Percentiles rank a stretch among this genome's conserved stretches.
Conservation (phyloP, 1,140 invertebrate genomes). For the Nephila pilipes region DNA sequence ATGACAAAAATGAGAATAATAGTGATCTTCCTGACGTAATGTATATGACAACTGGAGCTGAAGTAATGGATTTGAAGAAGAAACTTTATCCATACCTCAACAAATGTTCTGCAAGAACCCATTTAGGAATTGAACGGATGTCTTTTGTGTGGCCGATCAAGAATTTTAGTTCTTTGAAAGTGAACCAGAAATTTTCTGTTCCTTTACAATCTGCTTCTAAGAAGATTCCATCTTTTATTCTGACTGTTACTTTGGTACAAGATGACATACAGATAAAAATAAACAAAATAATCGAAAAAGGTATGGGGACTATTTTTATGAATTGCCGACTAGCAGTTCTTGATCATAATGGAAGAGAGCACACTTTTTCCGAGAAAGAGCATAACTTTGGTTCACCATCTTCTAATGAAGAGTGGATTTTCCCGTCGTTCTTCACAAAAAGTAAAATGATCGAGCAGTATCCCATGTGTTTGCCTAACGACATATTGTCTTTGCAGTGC, state of each 20-base stretch:
- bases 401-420: neutral
- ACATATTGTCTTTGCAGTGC: neutral
- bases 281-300: neutral
- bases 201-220: neutral
- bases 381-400: neutral
- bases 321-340: neutral
- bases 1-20: neutral
- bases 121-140: neutral
- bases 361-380: neutral
- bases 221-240: neutral
- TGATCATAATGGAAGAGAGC: neutral
- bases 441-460: neutral
- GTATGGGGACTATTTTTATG: neutral
- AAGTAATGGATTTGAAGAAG: slow-evolving; percentile 11
- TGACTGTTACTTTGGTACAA: neutral
- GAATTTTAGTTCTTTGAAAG: neutral
- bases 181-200: neutral
- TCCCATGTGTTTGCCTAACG: neutral
- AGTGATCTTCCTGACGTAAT: neutral
- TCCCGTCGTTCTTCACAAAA: neutral
- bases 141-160: neutral
- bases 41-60: neutral
- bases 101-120: neutral
- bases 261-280: neutral
- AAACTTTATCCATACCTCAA: slow-evolving; percentile 17